Percentiles rank a stretch among this genome's conserved stretches.
Conservation (phyloP, 2,797 vertebrate genomes). For the Scyliorhinus canicula region DNA sequence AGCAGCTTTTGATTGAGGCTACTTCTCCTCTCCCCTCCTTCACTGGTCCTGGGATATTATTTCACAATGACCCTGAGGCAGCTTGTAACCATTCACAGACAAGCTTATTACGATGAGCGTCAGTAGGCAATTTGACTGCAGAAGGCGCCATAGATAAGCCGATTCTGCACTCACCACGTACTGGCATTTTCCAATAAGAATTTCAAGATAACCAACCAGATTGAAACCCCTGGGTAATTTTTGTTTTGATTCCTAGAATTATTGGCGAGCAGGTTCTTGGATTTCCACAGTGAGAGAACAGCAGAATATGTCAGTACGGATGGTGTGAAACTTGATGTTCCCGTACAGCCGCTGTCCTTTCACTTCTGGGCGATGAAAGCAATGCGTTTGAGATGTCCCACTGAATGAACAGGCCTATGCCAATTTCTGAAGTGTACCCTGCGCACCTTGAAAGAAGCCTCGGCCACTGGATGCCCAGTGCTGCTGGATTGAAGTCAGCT, state of each 20-base stretch:
- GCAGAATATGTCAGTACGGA: no score
- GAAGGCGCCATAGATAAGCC: not conserved
- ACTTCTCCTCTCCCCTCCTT: not conserved
- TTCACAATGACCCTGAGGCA: not conserved
- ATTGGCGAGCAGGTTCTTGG: not conserved
- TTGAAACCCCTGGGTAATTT: not conserved
- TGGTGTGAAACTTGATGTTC: no score
- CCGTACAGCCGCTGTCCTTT: no score
- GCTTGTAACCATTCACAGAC: not conserved
- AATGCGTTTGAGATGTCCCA: no score
- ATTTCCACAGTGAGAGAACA: not conserved
- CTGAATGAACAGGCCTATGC: no score
- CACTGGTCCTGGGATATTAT: not conserved
- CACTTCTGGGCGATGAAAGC: no score
- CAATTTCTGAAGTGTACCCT: not conserved
- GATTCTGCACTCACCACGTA: not conserved
- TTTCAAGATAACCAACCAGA: not conserved
- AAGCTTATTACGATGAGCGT: not conserved
- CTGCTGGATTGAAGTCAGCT: no score
- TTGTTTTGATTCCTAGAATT: not conserved
- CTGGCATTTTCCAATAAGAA: not conserved
- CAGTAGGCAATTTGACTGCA: not conserved
- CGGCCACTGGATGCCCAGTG: no score
- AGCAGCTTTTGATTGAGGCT: not conserved
- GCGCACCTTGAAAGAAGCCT: not conserved